Base-by-base conservation (phyloP, 2,113 vertebrate genomes). In the Montifringilla adamsi region DNA sequence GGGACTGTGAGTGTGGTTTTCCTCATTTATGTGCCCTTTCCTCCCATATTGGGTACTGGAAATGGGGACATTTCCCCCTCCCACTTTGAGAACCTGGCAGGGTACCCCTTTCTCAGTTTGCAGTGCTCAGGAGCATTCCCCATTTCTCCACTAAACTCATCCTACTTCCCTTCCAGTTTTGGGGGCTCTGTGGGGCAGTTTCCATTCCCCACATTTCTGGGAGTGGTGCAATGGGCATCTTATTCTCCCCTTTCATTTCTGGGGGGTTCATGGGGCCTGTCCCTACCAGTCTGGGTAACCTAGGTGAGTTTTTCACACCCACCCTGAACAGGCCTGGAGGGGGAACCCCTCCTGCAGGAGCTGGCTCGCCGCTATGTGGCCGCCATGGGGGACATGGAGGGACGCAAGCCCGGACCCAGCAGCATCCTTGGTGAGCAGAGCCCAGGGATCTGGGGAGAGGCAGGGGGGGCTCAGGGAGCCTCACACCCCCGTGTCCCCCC, bases 381-480 rank as follows among this genome's bases (percentile, higher is more conserved):
- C 2, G 90, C 90, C 84, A 92, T 92, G 90, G 64, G 90, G 26
- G 90, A 92, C 90, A 92, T 87, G 90, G 90, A 92, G 44, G 90
- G 90, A 18, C 84, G 84, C 37, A 92, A 92, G n/a, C 90, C 90
- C 1, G 90, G 90, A 8, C 90, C 90, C 63, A 92, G 56, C 63
- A 92, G 90, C 84, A 77, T 92, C 33, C 70, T 92, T 49, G 84
- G 90, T 87, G 78, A 92, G 90, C 22, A 26, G 49, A 17, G 33
- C 35, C 9, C 47, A 0, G 28, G 49, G 56, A 20, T 5, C 1
- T 0, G 3, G 55, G 63, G 35, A 43, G 15, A 16, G 18, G 21
- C 22, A 8, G 41, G 11, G 11, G 62, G 53, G 22, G 47, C 41
- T 63, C 35, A 9, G 56, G 55, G 56, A 53, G 63, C 31, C 87